Evolutionary conservation across 2,888 invertebrate species (phyloP).

Genomic region (Alcis repandata): DNA sequence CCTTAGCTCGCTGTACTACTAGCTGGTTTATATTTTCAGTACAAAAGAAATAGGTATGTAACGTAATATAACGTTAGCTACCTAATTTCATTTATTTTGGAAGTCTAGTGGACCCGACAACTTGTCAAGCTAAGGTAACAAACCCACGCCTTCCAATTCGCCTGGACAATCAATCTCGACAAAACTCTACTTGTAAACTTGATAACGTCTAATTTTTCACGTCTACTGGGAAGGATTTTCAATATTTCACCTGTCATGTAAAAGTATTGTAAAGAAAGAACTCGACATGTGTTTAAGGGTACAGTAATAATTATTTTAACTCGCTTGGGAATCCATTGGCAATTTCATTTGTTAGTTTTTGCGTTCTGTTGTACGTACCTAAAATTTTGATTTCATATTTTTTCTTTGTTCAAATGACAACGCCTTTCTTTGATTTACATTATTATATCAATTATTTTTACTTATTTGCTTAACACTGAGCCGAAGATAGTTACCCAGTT

Average conservation of each 20-base stretch:
- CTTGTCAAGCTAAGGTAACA: neutral
- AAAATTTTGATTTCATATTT: too few species aligned
- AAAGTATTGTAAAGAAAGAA: neutral
- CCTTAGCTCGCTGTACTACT: too few species aligned
- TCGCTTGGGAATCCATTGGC: neutral
- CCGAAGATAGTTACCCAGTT: too few species aligned
- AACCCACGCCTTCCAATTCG: neutral
- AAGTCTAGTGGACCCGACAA: neutral
- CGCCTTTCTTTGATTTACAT: too few species aligned
- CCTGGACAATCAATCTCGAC: slow-evolving; percentile 4
- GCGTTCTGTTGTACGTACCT: too few species aligned
- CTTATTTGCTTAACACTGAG: too few species aligned
- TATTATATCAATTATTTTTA: too few species aligned
- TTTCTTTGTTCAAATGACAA: too few species aligned
- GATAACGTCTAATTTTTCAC: slow-evolving; percentile 7
- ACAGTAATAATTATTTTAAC: neutral
- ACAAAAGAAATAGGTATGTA: too few species aligned
- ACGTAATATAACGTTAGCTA: too few species aligned
- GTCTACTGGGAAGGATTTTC: slow-evolving; percentile 2
- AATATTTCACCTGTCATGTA: slow-evolving; percentile 6
- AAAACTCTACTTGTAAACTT: neutral
- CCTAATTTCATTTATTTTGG: neutral
- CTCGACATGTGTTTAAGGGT: neutral
- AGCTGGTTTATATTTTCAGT: too few species aligned
- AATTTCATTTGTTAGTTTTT: neutral